phyloP scores from a whole-genome alignment of 37 sponge, comb jelly and placozoan species.

The Eunapius fragilis region DNA sequence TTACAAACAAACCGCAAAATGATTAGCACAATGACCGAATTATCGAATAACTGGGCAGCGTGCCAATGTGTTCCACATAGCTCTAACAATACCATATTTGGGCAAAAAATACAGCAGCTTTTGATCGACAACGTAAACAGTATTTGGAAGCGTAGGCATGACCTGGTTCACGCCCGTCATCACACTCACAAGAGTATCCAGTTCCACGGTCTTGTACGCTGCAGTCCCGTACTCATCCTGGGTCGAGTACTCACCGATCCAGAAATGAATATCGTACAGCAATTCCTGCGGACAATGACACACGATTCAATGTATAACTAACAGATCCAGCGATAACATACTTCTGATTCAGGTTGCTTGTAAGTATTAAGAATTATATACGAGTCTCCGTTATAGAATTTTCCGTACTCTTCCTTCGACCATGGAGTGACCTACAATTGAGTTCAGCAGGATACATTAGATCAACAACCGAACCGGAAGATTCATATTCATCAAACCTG shows the following conservation, averaged over 20 bases:
- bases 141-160: too few species aligned
- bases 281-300: slow-evolving; percentile 55
- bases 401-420: slow-evolving; percentile 91
- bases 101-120: neutral
- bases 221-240: slow-evolving; percentile 99
- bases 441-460: neutral
- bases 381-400: slow-evolving; percentile 97
- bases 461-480: neutral
- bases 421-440: slow-evolving; percentile 72
- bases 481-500: slow-evolving; percentile 47
- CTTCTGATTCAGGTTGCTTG: slow-evolving; percentile 64
- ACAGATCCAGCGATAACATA: slow-evolving; percentile 7
- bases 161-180: neutral
- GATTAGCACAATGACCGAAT: neutral
- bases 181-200: slow-evolving; percentile 93
- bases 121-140: too few species aligned
- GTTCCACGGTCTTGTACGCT: slow-evolving; percentile 99
- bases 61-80: neutral
- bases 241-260: slow-evolving; percentile 95
- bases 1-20: neutral
- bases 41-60: neutral
- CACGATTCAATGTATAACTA: neutral
- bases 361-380: slow-evolving; percentile 99
- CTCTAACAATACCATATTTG: neutral
- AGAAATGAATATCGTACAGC: slow-evolving; percentile 95